Evolutionary conservation across 2,113 vertebrate genomes (phyloP).

Genomic region (Ageneiosus marmoratus): DNA sequence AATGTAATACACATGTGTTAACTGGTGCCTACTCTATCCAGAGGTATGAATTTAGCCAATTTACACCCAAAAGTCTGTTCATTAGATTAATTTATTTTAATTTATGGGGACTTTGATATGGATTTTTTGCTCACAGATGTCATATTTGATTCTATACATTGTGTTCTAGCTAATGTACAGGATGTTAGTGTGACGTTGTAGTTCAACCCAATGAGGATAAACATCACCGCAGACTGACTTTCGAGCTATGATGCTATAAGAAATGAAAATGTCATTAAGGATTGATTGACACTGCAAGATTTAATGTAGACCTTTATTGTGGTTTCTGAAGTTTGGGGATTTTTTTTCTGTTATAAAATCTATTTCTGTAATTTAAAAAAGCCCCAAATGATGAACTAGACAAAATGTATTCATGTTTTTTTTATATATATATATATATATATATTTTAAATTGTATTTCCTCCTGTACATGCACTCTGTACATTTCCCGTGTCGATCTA

Average conservation of each 20-base stretch:
- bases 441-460: background rate
- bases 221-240: too few relatives aligned
- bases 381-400: background rate
- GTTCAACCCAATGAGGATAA: too few relatives aligned
- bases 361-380: background rate
- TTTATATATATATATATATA: too few relatives aligned
- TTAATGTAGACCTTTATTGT: background rate
- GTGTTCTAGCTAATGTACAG: background rate
- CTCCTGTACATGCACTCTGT: background rate
- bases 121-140: background rate
- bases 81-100: background rate
- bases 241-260: background rate
- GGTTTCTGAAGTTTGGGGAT: background rate
- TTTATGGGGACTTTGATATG: background rate
- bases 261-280: background rate
- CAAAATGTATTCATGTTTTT: background rate
- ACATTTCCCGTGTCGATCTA: conserved; percentile 16
- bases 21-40: background rate
- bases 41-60: background rate
- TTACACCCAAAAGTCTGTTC: background rate
- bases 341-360: background rate
- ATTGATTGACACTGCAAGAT: background rate
- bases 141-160: background rate
- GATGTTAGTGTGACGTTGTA: too few relatives aligned
- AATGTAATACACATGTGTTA: background rate